Conservation (phyloP, 2,113 vertebrate genomes). For the Reinhardtius hippoglossoides region DNA sequence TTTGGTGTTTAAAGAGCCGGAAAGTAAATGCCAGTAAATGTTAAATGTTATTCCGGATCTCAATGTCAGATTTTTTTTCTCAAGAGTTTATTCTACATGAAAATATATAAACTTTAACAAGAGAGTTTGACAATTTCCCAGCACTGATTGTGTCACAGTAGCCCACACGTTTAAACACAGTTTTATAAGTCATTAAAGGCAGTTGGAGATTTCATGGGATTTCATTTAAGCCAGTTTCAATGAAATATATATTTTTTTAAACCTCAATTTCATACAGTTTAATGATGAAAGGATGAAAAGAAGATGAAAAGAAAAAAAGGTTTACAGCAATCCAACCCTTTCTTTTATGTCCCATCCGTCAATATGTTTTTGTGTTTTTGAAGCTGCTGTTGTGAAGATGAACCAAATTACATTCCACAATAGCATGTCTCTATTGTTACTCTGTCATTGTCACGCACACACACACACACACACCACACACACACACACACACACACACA, state of each 20-base stretch:
- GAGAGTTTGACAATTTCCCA: no score
- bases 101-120: neutral
- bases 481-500: slow-evolving; percentile 12
- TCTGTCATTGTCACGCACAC: neutral
- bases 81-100: neutral
- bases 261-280: no score
- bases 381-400: neutral
- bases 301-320: no score
- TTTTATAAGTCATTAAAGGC: no score
- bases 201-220: neutral
- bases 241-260: no score
- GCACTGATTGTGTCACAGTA: no score
- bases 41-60: neutral
- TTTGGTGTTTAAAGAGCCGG: neutral
- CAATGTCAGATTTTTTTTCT: no score
- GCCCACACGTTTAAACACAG: no score
- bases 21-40: neutral
- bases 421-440: neutral
- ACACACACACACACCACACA: slow-evolving; percentile 31
- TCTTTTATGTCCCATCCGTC: neutral
- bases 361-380: neutral
- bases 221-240: neutral
- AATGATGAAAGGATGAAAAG: no score
- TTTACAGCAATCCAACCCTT: neutral
- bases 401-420: neutral